Conservation (phyloP, 2,888 invertebrate genomes). For the Monochamus alternatus region DNA sequence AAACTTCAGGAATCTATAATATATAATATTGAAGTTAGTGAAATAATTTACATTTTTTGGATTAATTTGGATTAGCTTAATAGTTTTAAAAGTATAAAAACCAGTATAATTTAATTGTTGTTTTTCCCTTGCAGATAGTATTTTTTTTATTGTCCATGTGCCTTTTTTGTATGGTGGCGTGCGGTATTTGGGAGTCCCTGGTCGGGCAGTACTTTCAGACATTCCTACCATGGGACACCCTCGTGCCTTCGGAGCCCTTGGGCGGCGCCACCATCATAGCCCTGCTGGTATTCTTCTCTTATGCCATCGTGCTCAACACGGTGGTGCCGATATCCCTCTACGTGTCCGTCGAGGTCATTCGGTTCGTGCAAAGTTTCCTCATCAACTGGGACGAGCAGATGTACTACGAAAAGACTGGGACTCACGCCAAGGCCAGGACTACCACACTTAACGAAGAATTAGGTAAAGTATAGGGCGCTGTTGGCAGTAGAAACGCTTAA, state of each 20-base stretch:
- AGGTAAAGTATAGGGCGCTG: conserved; percentile 69
- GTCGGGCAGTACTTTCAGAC: conserved; percentile 91
- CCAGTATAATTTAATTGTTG: conserved; percentile 34
- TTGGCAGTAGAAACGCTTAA: too few relatives aligned
- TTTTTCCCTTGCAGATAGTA: conserved; percentile 86
- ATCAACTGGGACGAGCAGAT: conserved; percentile 99
- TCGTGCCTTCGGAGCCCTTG: conserved; percentile 88
- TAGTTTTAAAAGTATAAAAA: too few relatives aligned
- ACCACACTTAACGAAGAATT: conserved; percentile 99
- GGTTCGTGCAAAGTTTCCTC: conserved; percentile 97
- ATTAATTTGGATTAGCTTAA: too few relatives aligned
- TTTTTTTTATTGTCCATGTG: conserved; percentile 98
- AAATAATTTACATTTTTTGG: too few relatives aligned
- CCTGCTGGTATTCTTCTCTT: conserved; percentile 98
- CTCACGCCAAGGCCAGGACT: conserved; percentile 95
- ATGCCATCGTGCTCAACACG: conserved; percentile 99
- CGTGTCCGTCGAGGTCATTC: conserved; percentile 96
- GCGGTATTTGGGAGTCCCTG: conserved; percentile 97
- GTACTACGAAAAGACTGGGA: conserved; percentile 93
- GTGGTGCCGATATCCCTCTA: conserved; percentile 99
- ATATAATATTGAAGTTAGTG: too few relatives aligned
- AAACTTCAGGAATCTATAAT: too few relatives aligned
- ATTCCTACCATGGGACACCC: conserved; percentile 95
- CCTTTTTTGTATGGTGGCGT: conserved; percentile 97
- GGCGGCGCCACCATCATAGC: conserved; percentile 94